These are phyloP conservation scores for Spodoptera littoralis DNA, from an alignment of 2,888 invertebrate genomes.

Conservation along the genomic window DNA sequence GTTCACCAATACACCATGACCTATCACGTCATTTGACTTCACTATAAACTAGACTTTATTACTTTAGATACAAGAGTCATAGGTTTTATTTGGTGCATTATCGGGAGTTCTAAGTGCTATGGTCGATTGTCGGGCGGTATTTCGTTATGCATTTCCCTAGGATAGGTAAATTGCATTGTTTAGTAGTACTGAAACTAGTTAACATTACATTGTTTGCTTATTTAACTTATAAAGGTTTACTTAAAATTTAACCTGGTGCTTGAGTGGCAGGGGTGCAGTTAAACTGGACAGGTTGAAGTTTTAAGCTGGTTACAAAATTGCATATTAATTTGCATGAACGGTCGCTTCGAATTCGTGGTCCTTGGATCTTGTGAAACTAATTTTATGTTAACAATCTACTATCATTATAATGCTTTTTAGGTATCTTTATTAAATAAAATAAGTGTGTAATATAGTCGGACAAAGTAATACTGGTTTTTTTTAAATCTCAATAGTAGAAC, in stretches of 20 bases:
- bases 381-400: too few relatives aligned
- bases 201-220: constrained; percentile 40
- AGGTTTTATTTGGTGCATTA: constrained; percentile 4
- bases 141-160: constrained; percentile 56
- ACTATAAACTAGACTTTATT: constrained; percentile 13
- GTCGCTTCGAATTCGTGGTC: background rate
- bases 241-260: constrained; percentile 36
- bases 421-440: too few relatives aligned
- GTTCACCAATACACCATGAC: constrained; percentile 16
- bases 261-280: constrained; percentile 18
- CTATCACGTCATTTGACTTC: constrained; percentile 17
- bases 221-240: constrained; percentile 35
- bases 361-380: too few relatives aligned
- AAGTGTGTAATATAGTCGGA: too few relatives aligned
- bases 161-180: constrained; percentile 64
- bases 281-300: constrained; percentile 7
- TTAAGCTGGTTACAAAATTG: background rate
- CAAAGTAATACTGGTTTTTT: too few relatives aligned
- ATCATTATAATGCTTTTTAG: too few relatives aligned
- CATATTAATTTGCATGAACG: too few relatives aligned
- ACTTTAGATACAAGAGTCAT: background rate
- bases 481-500: too few relatives aligned
- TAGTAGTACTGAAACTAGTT: constrained; percentile 57
- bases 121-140: constrained; percentile 46
- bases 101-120: constrained; percentile 12